Evolutionary conservation across 1,140 invertebrate genomes (phyloP), one percentile per base, ranked within the genome.

Genomic region (Fopius arisanus): DNA sequence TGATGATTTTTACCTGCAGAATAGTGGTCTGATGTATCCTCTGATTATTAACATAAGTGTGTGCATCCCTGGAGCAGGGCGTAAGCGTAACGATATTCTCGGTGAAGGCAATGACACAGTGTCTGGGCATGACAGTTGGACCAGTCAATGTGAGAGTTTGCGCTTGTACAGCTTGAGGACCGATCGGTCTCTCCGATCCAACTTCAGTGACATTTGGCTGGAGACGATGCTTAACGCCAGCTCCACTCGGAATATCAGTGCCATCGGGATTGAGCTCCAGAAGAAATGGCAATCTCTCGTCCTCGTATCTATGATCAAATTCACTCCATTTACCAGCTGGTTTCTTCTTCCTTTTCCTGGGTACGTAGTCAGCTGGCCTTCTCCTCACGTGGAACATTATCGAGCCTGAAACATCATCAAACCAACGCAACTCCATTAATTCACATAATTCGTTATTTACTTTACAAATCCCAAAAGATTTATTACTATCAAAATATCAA

Each of bases 331-430:
- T 80, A 84, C 88, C 90, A 12, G 91, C 85, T 0, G 93, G 93
- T 87, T 97, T 97, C 90, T 97, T 97, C 91, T 97, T 97, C 16
- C 95, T 90, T 80, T 96, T 94, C 67, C 96, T 89, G 12, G 95
- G 95, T 83, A 96, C 95, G 78, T 94, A 93, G 86, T 97, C 96
- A 9, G 95, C 94, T 63, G 96, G 96, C 80, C 95, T 90, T 81
- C 95, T 91, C 75, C 95, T 90, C 83, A 97, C 96, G 86, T 97
- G 96, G 82, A 98, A 98, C 94, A 97, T 97, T 80, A 98, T 95
- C 67, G 95, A 96, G 82, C 96, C 96, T 97, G 86, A 10, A 87
- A 87, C 78, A 51, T 21, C 19, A 28, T 26, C 9, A 26, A 12
- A 16, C 16, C 43, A 48, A 19, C 10, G 7, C 7, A 37, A 37